Conservation (phyloP, 2,888 invertebrate genomes). For the Eupithecia exiguata region DNA sequence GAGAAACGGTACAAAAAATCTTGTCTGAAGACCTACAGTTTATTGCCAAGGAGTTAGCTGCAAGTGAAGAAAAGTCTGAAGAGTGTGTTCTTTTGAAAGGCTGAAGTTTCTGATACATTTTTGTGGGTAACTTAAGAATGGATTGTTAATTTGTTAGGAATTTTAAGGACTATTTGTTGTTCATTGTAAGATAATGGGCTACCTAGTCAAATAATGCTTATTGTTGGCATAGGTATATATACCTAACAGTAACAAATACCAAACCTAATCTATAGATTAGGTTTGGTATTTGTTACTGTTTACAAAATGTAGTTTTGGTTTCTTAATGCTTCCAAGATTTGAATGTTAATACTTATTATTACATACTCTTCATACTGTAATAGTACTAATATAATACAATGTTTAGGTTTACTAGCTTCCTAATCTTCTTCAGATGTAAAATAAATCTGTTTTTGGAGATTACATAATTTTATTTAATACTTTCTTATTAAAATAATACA, state of each 20-base stretch:
- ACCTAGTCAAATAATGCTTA: not conserved
- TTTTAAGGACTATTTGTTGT: not conserved
- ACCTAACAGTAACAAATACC: too few species aligned
- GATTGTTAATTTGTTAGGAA: not conserved
- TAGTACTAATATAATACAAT: not conserved
- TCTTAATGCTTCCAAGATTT: not conserved
- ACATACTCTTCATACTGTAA: not conserved
- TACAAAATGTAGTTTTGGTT: slow-evolving; percentile 1
- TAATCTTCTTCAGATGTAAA: not conserved
- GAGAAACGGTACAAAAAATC: slow-evolving; percentile 89
- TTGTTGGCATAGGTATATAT: not conserved
- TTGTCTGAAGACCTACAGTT: slow-evolving; percentile 78
- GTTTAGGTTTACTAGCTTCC: not conserved
- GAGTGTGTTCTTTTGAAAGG: slow-evolving; percentile 44
- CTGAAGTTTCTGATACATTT: slow-evolving; percentile 24
- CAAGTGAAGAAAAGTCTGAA: slow-evolving; percentile 52
- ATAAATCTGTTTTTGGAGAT: slow-evolving; percentile 40
- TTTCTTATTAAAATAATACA: slow-evolving; percentile 47
- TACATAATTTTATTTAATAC: slow-evolving; percentile 60
- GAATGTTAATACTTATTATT: not conserved
- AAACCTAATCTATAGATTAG: too few species aligned
- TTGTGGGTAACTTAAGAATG: not conserved
- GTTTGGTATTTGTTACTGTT: not conserved
- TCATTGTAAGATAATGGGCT: not conserved
- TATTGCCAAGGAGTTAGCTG: slow-evolving; percentile 70